phyloP scores from a whole-genome alignment of 2,888 invertebrate species.

The Cepaea hortensis region DNA sequence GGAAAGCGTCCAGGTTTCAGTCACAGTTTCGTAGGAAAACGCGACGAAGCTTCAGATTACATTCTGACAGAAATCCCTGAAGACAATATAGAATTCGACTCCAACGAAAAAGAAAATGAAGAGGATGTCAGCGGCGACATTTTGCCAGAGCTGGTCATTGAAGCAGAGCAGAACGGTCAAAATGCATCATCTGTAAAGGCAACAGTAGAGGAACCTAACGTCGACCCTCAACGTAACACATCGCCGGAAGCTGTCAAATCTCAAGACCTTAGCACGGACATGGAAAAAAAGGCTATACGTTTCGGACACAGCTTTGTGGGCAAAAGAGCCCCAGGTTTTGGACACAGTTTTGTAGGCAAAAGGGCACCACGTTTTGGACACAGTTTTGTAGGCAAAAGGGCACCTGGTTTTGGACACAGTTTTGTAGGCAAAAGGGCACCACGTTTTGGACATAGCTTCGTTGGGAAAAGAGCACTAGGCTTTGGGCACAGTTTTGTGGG shows the following conservation, averaged over 20 bases:
- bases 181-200: neutral
- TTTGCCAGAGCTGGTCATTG: neutral
- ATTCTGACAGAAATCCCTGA: constrained; percentile 41
- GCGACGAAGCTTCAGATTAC: constrained; percentile 12
- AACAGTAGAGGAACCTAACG: no score
- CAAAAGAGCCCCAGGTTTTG: constrained; percentile 29
- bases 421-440: constrained; percentile 41
- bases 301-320: constrained; percentile 38
- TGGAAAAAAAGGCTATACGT: constrained; percentile 30
- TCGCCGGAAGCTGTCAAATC: neutral
- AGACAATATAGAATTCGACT: neutral
- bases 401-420: constrained; percentile 6
- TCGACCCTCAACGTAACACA: neutral
- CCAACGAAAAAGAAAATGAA: neutral
- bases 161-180: neutral
- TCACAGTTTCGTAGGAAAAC: constrained; percentile 37
- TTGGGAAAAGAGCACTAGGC: constrained; percentile 35
- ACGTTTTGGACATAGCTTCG: constrained; percentile 26
- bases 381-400: constrained; percentile 22
- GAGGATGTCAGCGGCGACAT: neutral
- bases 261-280: no score
- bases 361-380: neutral
- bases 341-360: constrained; percentile 20
- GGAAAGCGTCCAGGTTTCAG: constrained; percentile 41
- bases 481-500: constrained; percentile 27